phyloP scores from a whole-genome alignment of 1,140 invertebrate genomes.

The Zaprionus lachaisei region DNA sequence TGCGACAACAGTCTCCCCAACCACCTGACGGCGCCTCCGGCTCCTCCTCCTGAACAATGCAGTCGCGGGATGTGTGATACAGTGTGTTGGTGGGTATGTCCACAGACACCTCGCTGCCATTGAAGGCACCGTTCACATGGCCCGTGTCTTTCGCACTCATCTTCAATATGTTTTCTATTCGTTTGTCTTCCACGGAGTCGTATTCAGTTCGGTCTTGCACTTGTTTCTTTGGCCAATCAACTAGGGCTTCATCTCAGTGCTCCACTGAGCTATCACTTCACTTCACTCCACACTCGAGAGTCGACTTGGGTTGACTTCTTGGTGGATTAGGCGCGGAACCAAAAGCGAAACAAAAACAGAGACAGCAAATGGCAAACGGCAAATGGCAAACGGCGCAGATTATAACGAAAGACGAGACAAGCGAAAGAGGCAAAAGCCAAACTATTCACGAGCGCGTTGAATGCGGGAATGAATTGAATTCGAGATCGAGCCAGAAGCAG shows the following conservation, averaged over 20 bases:
- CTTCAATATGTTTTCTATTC: neutral
- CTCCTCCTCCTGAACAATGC: conserved; percentile 71
- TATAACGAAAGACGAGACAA: neutral
- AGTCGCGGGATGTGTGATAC: conserved; percentile 75
- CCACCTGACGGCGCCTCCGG: conserved; percentile 20
- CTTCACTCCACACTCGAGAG: conserved; percentile 6
- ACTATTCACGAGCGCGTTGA: conserved; percentile 64
- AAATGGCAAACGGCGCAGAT: neutral
- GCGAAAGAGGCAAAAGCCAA: conserved; percentile 37
- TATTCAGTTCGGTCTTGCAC: conserved; percentile 13
- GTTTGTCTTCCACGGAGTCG: conserved; percentile 4
- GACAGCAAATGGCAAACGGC: conserved; percentile 1
- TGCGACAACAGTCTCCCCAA: conserved; percentile 50
- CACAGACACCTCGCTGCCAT: conserved; percentile 72
- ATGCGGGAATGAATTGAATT: conserved; percentile 64
- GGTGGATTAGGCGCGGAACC: conserved; percentile 2
- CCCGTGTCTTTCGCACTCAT: conserved; percentile 56
- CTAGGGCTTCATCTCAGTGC: conserved; percentile 63
- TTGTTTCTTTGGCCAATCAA: conserved; percentile 29
- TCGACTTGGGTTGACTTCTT: conserved; percentile 3
- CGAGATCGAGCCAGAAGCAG: conserved; percentile 52
- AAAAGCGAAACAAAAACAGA: conserved; percentile 13
- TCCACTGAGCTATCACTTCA: conserved; percentile 37
- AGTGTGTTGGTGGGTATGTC: conserved; percentile 77
- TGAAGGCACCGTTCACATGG: conserved; percentile 64